Percentiles rank a stretch among this genome's conserved stretches.
Conservation (phyloP, 2,113 vertebrate species). For the Seriola aureovittata region DNA sequence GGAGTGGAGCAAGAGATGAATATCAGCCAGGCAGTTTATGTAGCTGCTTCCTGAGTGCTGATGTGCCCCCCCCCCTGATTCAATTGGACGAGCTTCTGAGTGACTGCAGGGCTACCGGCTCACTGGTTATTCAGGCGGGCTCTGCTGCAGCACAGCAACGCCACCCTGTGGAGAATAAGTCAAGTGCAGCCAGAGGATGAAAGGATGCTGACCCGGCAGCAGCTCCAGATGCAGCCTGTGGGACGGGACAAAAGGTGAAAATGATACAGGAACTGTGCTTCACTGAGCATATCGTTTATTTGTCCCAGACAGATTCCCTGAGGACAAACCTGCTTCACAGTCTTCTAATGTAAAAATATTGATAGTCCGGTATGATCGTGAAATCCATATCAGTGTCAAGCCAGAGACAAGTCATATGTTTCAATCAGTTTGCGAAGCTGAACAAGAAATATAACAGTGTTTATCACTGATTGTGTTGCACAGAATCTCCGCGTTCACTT, state of each 20-base stretch:
- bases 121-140: slow-evolving; percentile 50
- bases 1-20: slow-evolving; percentile 59
- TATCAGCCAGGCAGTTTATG: slow-evolving; percentile 73
- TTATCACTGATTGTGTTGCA: background rate
- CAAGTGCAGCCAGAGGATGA: slow-evolving; percentile 30
- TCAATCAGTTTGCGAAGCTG: background rate
- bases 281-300: background rate
- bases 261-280: background rate
- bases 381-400: background rate
- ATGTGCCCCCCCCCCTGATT: slow-evolving; percentile 67
- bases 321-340: background rate
- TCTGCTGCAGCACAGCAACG: slow-evolving; percentile 69
- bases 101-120: slow-evolving; percentile 56
- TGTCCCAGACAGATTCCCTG: background rate
- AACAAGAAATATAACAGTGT: background rate
- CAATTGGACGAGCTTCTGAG: slow-evolving; percentile 61
- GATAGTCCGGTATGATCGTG: background rate
- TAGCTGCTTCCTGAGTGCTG: slow-evolving; percentile 79
- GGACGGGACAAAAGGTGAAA: background rate
- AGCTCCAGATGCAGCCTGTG: slow-evolving; percentile 12
- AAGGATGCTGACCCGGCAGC: background rate
- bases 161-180: slow-evolving; percentile 73
- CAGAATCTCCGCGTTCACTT: background rate
- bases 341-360: background rate
- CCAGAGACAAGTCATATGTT: background rate